Evolutionary conservation across 2,797 vertebrate genomes (phyloP).

Genomic region (Morelia viridis): DNA sequence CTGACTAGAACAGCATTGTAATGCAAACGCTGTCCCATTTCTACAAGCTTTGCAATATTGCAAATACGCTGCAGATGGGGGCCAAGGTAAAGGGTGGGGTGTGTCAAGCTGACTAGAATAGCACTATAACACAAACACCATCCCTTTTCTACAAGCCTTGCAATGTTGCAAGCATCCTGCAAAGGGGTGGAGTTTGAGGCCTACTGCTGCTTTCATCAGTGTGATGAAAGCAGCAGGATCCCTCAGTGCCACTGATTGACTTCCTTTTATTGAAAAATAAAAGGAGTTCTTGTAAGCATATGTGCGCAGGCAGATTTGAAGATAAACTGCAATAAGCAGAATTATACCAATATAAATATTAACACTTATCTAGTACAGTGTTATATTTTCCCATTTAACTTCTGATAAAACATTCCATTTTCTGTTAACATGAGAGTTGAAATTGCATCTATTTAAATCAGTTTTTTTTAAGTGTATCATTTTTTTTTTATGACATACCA

Average conservation of each 20-base stretch:
- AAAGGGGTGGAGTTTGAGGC: not conserved
- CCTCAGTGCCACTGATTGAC: not conserved
- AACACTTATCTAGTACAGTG: not conserved
- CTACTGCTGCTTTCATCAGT: not conserved
- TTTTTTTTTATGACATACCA: constrained; percentile 52
- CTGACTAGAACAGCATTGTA: not conserved
- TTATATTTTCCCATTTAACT: constrained; percentile 60
- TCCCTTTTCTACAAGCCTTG: not conserved
- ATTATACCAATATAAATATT: constrained; percentile 19
- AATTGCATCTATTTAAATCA: constrained; percentile 53
- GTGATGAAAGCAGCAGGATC: not conserved
- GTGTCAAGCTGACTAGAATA: not conserved
- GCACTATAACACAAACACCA: not conserved
- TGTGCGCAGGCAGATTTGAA: not conserved
- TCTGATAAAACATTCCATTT: not conserved
- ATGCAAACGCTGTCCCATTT: not conserved
- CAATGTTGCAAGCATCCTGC: not conserved
- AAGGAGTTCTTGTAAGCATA: not conserved
- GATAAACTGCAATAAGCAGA: not conserved
- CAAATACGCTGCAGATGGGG: not conserved
- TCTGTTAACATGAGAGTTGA: not conserved
- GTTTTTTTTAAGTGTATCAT: constrained; percentile 49
- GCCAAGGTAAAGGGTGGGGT: not conserved
- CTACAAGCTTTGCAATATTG: not conserved
- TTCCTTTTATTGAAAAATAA: not conserved